Conservation (phyloP, 2,113 vertebrate species). For the Rhinoderma darwinii region DNA sequence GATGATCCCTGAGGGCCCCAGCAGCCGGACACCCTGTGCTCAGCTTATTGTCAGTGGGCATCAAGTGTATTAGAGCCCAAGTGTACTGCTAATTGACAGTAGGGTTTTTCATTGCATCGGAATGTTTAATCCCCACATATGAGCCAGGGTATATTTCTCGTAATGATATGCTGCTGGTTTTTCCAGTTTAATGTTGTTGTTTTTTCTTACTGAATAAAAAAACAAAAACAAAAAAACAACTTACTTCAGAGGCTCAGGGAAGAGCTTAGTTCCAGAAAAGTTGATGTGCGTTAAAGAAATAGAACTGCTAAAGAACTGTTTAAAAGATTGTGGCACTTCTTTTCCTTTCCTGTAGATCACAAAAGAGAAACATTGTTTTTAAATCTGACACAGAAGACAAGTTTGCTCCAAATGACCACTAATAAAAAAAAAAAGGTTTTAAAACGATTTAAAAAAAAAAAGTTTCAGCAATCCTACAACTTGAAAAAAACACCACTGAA, state of each 20-base stretch:
- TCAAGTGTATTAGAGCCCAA: too few species aligned
- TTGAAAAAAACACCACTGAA: background rate
- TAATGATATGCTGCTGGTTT: too few species aligned
- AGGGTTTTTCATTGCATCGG: too few species aligned
- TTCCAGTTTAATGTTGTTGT: too few species aligned
- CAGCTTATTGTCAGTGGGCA: too few species aligned
- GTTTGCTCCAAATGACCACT: background rate
- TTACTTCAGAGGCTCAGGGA: constrained; percentile 95
- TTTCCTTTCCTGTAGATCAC: constrained; percentile 86
- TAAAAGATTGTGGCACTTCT: constrained; percentile 91
- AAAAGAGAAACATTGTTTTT: constrained; percentile 52
- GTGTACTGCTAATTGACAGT: too few species aligned
- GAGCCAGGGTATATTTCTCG: too few species aligned
- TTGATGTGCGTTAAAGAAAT: constrained; percentile 87
- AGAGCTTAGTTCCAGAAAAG: constrained; percentile 93
- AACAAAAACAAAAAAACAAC: constrained; percentile 58
- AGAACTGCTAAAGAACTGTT: constrained; percentile 96
- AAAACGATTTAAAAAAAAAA: background rate
- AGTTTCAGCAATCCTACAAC: background rate
- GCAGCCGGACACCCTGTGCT: too few species aligned
- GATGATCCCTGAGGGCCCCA: too few species aligned
- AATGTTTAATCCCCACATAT: too few species aligned
- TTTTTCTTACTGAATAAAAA: too few species aligned
- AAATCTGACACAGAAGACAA: background rate
- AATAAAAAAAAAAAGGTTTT: background rate